A percentile compares a stretch with the other conserved stretches of the same genome.
These are phyloP conservation scores for Pseudocheirus occidentalis DNA, from an alignment of 2,797 vertebrate genomes.

Conservation along the genomic window DNA sequence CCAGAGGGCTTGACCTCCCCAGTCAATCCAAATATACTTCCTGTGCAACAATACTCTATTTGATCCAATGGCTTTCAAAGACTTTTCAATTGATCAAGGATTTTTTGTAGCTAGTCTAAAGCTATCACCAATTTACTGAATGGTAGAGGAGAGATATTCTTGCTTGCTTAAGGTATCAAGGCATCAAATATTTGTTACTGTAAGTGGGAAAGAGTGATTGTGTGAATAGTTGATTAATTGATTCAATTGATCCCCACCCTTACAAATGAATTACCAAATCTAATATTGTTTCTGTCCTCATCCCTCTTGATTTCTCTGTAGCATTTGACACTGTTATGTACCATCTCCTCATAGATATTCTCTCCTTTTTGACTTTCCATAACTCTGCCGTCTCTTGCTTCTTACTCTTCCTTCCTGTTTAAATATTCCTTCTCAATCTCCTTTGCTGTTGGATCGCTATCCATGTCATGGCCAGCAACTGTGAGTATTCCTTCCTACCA, in stretches of 20 bases:
- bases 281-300: background rate
- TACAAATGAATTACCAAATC: background rate
- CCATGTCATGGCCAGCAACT: background rate
- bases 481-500: background rate
- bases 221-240: background rate
- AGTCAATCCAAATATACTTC: background rate
- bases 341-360: background rate
- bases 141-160: background rate
- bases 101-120: background rate
- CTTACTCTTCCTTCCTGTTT: background rate
- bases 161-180: background rate
- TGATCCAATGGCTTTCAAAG: background rate
- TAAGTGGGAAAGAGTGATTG: background rate
- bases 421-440: background rate
- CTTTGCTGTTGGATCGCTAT: background rate
- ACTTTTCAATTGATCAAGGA: background rate
- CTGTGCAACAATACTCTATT: background rate
- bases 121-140: background rate
- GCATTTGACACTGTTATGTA: background rate
- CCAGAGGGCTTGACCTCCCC: background rate
- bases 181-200: background rate
- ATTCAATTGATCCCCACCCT: background rate
- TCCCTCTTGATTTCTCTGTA: background rate
- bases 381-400: background rate
- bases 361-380: background rate